Evolutionary conservation across 1,140 invertebrate genomes (phyloP), one percentile per base, ranked within the genome.

Genomic region (Pemphigus obesinymphae): DNA sequence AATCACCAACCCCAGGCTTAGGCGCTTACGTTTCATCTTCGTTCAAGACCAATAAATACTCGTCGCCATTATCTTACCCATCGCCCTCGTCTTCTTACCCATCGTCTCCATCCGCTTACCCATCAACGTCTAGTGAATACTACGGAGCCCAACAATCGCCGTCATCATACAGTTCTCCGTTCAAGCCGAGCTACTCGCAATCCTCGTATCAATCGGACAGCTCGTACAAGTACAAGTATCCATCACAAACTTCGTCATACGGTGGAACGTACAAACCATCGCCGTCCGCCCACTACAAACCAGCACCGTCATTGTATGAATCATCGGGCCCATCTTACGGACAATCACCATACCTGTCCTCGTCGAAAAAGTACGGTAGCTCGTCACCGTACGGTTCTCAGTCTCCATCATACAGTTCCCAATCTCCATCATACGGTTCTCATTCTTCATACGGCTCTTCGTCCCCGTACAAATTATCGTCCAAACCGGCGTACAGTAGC

Each of bases 11-110:
- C 2, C 53, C 55, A 0, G 76, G 76, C 63, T 23, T 80, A 1
- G 11, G 76, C 13, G n/a, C 34, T 20, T 80, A 80, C 23, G 37
- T 45, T 20, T 40, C 76, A 26, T 43, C 53, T 0, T 43, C 34
- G 6, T 45, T 53, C 7, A 80, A 80, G 15, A n/a, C 76, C 26
- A 80, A 40, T 17, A 80, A 61, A 8, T 80, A 80, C 34, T 50
- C 73, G 2, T 73, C 70, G 45, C 10, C 37, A 10, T 40, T 10
- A 40, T 40, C 37, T 10, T 17, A 8, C 6, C 45, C 37, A 1
- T 20, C 66, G 3, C 26, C 66, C 6, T 50, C n/a, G n/a, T n/a
- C n/a, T n/a, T n/a, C n/a, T n/a, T n/a, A n/a, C n/a, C n/a, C n/a
- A n/a, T n/a, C n/a, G n/a, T n/a, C n/a, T n/a, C n/a, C n/a, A n/a